Percentiles rank a stretch among this genome's conserved stretches.
Conservation (phyloP, 2,888 invertebrate species). For the Chymomyza caudatula region DNA sequence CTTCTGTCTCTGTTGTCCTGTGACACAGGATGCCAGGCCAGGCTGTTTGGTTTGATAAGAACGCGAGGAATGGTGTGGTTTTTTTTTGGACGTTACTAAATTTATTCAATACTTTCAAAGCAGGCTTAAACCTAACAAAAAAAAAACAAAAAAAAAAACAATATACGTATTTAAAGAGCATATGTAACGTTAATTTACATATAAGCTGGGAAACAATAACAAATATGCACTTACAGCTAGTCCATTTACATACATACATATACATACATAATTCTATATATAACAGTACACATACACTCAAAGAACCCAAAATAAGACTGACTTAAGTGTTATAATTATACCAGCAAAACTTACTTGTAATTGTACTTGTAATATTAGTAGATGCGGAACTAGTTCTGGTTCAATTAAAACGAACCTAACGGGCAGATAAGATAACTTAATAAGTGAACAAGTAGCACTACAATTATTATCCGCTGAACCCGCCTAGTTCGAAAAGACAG, state of each 20-base stretch:
- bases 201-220: constrained; percentile 24
- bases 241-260: constrained; percentile 1
- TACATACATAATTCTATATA: neutral
- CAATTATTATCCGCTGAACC: no score
- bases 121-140: constrained; percentile 47
- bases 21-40: neutral
- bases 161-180: neutral
- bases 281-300: neutral
- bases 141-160: constrained; percentile 13
- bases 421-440: no score
- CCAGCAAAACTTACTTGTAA: no score
- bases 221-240: neutral
- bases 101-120: constrained; percentile 65
- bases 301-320: neutral
- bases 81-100: constrained; percentile 49
- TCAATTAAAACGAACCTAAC: no score
- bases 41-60: neutral
- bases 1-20: neutral
- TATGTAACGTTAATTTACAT: constrained; percentile 11
- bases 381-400: no score
- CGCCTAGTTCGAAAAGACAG: no score
- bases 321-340: no score
- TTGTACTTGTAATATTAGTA: no score
- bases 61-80: neutral
- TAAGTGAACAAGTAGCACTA: no score